Evolutionary conservation across 2,113 vertebrate species (phyloP), one percentile per base, ranked within the genome.

Genomic region (Nothoprocta pentlandii): DNA sequence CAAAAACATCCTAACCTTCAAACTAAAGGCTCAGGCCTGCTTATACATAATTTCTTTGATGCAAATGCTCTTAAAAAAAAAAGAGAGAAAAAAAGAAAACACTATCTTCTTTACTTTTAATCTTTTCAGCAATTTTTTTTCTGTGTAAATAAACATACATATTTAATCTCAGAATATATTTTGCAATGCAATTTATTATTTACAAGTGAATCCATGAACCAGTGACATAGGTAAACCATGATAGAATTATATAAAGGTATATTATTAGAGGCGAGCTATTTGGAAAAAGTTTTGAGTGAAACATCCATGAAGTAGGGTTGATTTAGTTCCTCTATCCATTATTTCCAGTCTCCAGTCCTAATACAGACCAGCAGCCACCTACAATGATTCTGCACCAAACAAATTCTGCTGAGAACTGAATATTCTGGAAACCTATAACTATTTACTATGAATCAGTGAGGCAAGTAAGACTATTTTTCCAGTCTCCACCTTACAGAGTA

Each of bases 41-140:
- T 32, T 62, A 62, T 19, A 8, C 32, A 10, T 5, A 10, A 32
- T 61, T 86, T 62, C 6, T 81, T 58, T 64, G 17, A 44, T 70
- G 5, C 10, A 87, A 9, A 7, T 49, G 10, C 23, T 74, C 28
- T 28, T 16, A 20, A 70, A 83, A 13, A 64, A 0, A 10, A 54
- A 66, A 46, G 42, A 44, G 14, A 44, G 42, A 70, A 12, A 63
- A 71, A 51, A 20, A 1, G 12, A 49, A 66, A 68, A 59, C 20
- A 6, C 0, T 2, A 2, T 41, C 46, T 68, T 41, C 17, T 3
- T 30, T 25, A 3, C 2, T 32, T 41, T 61, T 49, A 30, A 2
- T 58, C 7, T 2, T 83, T 67, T 16, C 22, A 78, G 23, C 6
- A 63, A 63, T 6, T 10, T 16, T 0, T 26, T 56, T 81, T 71